These are phyloP conservation scores for Apodemus speciosus DNA, from an alignment of 2,113 vertebrate genomes.

Conservation along the genomic window DNA sequence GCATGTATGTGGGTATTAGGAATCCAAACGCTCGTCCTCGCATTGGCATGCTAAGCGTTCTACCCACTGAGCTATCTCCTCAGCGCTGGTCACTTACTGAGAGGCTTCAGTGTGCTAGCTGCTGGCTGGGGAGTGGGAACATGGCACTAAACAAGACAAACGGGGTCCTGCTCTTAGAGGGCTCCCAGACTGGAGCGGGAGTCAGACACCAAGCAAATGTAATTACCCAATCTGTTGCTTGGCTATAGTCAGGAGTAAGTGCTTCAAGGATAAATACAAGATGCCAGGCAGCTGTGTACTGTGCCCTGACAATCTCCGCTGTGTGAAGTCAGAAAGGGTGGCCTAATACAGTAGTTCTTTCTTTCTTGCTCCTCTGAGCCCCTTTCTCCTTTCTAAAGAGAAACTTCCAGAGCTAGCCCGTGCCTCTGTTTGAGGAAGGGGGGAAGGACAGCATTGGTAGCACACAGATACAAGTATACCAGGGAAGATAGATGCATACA, in stretches of 20 bases:
- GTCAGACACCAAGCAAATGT: constrained; percentile 2
- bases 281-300: neutral
- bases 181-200: neutral
- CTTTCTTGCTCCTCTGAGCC: neutral
- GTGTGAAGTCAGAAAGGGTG: neutral
- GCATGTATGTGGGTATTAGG: neutral
- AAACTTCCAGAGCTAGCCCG: constrained; percentile 12
- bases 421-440: neutral
- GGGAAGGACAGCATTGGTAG: neutral
- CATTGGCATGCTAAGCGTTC: neutral
- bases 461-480: neutral
- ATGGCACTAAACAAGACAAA: neutral
- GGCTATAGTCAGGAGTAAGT: constrained; percentile 15
- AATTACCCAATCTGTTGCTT: constrained; percentile 3
- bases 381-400: constrained; percentile 43
- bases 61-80: neutral
- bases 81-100: neutral
- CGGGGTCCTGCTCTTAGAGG: neutral
- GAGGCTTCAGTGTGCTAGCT: neutral
- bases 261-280: constrained; percentile 19
- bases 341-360: neutral
- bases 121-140: neutral
- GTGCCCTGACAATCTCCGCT: neutral
- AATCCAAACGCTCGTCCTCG: neutral
- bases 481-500: neutral